phyloP scores from a whole-genome alignment of 2,888 invertebrate species.

The Mesorhabditis sp. region DNA sequence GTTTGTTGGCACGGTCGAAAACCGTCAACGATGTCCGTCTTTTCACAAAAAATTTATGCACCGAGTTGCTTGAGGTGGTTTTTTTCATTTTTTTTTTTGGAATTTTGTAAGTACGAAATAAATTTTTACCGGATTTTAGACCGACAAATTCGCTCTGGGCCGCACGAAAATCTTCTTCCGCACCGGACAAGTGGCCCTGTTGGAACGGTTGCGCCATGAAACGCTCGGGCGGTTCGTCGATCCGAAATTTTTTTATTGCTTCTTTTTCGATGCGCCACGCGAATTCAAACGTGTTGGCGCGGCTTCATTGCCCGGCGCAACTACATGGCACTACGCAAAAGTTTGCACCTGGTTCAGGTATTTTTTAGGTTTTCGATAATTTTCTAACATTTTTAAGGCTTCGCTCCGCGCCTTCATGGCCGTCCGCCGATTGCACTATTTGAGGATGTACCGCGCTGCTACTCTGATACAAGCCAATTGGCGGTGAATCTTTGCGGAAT shows the following conservation, averaged over 20 bases:
- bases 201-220: conserved; percentile 87
- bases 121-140: conserved; percentile 60
- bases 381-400: conserved; percentile 65
- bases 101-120: not conserved
- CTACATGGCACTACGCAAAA: not conserved
- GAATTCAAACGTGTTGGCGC: conserved; percentile 69
- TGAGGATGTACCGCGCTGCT: conserved; percentile 67
- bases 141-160: conserved; percentile 87
- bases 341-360: not conserved
- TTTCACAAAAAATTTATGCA: not conserved
- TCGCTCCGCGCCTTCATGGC: conserved; percentile 79
- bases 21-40: not conserved
- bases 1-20: conserved; percentile 68
- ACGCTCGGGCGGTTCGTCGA: conserved; percentile 63
- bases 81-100: not conserved
- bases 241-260: not conserved
- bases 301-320: conserved; percentile 35
- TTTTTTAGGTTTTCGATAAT: not conserved
- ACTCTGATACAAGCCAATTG: conserved; percentile 72
- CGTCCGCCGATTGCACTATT: conserved; percentile 67
- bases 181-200: conserved; percentile 89
- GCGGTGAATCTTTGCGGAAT: conserved; percentile 17
- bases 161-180: conserved; percentile 96
- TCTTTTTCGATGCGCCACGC: not conserved
- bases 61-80: not conserved